phyloP scores from a whole-genome alignment of 2,797 vertebrate species.

The Xyrichtys novacula region DNA sequence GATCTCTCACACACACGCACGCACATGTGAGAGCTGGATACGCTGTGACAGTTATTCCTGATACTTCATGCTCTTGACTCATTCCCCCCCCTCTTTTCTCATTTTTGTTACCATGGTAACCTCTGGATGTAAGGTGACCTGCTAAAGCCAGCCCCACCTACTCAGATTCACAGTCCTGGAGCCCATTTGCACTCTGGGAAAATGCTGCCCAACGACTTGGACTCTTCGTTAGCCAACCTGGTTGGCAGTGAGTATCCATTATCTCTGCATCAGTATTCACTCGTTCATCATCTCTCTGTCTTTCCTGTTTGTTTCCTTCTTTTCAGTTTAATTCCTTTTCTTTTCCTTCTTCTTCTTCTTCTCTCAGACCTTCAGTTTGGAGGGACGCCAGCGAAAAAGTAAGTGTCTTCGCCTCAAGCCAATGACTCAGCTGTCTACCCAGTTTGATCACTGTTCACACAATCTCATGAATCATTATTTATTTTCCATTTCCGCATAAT shows the following conservation, averaged over 20 bases:
- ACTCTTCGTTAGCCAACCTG: slow-evolving; percentile 91
- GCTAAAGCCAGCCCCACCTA: slow-evolving; percentile 85
- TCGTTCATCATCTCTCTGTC: not conserved
- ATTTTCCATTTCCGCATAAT: slow-evolving; percentile 3
- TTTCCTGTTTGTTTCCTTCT: not conserved
- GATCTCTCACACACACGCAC: slow-evolving; percentile 18
- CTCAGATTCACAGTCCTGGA: slow-evolving; percentile 85
- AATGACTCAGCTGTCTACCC: slow-evolving; percentile 22
- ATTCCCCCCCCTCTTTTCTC: slow-evolving; percentile 40
- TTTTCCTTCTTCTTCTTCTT: slow-evolving; percentile 19
- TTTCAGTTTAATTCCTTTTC: slow-evolving; percentile 4
- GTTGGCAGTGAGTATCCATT: slow-evolving; percentile 88
- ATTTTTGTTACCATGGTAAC: slow-evolving; percentile 73
- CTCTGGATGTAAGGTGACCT: slow-evolving; percentile 82
- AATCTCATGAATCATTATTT: slow-evolving; percentile 13
- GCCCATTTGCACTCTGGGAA: slow-evolving; percentile 83
- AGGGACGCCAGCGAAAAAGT: slow-evolving; percentile 91
- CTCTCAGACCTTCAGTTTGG: slow-evolving; percentile 91
- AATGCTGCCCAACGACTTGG: slow-evolving; percentile 89
- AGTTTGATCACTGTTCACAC: slow-evolving; percentile 16
- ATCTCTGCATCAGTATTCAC: slow-evolving; percentile 17
- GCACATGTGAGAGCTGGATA: slow-evolving; percentile 30
- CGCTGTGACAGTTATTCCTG: slow-evolving; percentile 25
- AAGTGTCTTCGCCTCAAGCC: slow-evolving; percentile 67
- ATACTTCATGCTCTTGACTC: slow-evolving; percentile 49